A percentile compares a stretch with the other conserved stretches of the same genome.
These are phyloP conservation scores for Pterocles burchelli DNA, from an alignment of 2,113 vertebrate species.

Conservation along the genomic window DNA sequence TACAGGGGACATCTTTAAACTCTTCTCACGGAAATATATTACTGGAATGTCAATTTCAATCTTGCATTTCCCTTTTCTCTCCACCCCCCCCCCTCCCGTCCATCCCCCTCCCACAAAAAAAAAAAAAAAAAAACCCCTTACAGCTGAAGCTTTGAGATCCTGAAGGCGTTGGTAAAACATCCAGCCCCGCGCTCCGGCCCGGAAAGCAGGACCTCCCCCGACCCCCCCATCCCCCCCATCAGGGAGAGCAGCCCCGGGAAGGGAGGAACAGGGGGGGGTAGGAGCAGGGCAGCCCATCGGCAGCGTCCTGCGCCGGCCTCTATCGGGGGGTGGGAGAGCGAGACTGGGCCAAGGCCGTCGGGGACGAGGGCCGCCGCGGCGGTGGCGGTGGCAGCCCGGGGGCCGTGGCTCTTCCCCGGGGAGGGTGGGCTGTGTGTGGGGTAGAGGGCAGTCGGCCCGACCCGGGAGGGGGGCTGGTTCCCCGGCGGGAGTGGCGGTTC, in stretches of 20 bases:
- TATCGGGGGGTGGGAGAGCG: neutral
- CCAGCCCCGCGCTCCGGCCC: neutral
- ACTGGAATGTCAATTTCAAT: slow-evolving; percentile 51
- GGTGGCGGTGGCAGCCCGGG: neutral
- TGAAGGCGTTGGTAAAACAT: neutral
- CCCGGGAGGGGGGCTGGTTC: neutral
- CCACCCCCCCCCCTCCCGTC: fast-evolving
- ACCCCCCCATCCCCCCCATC: too few relatives aligned
- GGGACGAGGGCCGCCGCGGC: neutral
- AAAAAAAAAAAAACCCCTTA: neutral
- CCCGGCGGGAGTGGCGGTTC: neutral
- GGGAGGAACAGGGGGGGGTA: too few relatives aligned
- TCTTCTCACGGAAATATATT: slow-evolving; percentile 62
- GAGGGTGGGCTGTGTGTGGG: neutral
- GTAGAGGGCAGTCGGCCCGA: neutral
- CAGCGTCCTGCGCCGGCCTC: neutral
- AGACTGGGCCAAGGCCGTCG: neutral
- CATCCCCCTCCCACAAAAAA: neutral
- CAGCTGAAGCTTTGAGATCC: slow-evolving; percentile 1
- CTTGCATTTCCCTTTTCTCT: neutral
- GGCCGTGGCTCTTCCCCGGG: neutral
- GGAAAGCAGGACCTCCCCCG: neutral
- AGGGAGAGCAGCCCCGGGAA: neutral
- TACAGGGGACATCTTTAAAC: slow-evolving; percentile 65
- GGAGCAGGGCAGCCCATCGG: neutral